Conservation (phyloP, 2,797 vertebrate genomes). For the Sebastes hubbsi region DNA sequence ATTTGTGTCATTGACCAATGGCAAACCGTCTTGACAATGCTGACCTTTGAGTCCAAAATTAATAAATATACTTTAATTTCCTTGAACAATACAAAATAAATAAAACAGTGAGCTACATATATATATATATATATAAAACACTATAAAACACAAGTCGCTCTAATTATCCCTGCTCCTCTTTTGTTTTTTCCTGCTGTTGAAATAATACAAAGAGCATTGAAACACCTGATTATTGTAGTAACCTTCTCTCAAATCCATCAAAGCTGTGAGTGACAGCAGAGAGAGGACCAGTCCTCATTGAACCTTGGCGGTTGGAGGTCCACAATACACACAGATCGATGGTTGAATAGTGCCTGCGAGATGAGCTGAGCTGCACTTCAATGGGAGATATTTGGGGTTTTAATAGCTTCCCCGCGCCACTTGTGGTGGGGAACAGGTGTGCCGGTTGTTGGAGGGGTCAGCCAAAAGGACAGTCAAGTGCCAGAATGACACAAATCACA, state of each 20-base stretch:
- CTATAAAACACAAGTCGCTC: not conserved
- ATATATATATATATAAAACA: no score
- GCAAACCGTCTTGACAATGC: no score
- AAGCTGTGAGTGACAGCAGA: constrained; percentile 36
- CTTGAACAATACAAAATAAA: not conserved
- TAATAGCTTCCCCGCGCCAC: constrained; percentile 57
- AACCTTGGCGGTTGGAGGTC: constrained; percentile 35
- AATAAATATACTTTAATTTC: not conserved
- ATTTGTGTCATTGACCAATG: not conserved
- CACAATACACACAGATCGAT: constrained; percentile 9
- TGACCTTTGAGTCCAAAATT: not conserved
- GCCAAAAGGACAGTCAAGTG: constrained; percentile 33
- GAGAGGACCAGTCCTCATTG: constrained; percentile 46
- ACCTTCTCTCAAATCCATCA: constrained; percentile 47
- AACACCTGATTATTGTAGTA: constrained; percentile 30
- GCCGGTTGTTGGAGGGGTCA: constrained; percentile 30
- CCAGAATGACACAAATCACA: constrained; percentile 12
- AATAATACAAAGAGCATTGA: constrained; percentile 14
- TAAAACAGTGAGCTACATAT: not conserved
- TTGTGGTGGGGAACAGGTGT: constrained; percentile 65
- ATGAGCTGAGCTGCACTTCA: constrained; percentile 52
- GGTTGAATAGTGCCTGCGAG: constrained; percentile 28
- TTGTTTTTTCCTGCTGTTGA: not conserved
- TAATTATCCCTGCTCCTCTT: not conserved
- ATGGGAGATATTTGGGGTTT: constrained; percentile 64